Evolutionary conservation across 2,888 invertebrate genomes (phyloP), one percentile per base, ranked within the genome.

Genomic region (Ellobium chinense): DNA sequence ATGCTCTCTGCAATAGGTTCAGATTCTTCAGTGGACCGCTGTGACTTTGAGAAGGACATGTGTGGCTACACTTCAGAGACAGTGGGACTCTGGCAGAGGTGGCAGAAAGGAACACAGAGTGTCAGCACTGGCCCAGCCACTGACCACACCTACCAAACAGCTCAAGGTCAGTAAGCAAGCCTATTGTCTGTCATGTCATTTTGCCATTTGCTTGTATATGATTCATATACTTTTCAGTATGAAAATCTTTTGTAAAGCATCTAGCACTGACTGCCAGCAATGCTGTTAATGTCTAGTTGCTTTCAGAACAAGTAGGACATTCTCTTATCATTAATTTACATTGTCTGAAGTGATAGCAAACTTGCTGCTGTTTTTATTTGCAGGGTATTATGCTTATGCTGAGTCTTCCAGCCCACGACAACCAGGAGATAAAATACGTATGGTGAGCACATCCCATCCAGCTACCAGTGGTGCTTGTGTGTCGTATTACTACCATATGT

Each of bases 401-500:
- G 91, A 90, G 79, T 85, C 89, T 14, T 87, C 94, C 5, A 94
- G 94, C 83, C 95, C 95, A 0, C 91, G 95, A 70, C 87, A 93
- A 82, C 94, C 94, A 0, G 95, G 95, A 1, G 94, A 95, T 86
- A 92, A 92, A 63, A 95, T 95, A 0, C 91, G 94, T 82, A 92
- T 95, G 9, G 62, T 88, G 36, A 88, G 88, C 7, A 84, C 84
- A 9, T 63, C 78, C 58, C 46, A 66, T 2, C 62, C 65, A 3
- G 63, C 79, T 27, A 78, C 78, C 0, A 73, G 75, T 31, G 82
- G 75, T 18, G 82, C 81, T 34, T 90, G 91, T 79, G 76, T 91
- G 58, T 86, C 85, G 9, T 92, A 92, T 85, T 92, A 88, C 87
- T 92, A 91, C 83, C 87, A 87, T 83, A 91, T 92, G 91, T 21